Conservation (phyloP, 2,113 vertebrate genomes). For the Labeo rohita region DNA sequence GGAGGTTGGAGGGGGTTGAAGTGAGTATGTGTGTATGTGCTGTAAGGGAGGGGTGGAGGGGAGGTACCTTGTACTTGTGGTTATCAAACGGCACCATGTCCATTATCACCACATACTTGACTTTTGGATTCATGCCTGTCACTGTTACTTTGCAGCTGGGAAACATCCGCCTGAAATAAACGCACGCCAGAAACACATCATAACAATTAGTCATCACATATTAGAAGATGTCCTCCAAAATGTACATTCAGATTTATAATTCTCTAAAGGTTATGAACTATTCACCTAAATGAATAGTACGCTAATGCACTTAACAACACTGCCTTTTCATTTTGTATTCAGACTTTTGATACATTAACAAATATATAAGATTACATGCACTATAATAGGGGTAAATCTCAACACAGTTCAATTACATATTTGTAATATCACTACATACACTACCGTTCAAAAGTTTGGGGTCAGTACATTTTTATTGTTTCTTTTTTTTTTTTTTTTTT, state of each 20-base stretch:
- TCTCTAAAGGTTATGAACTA: background rate
- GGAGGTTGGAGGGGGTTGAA: background rate
- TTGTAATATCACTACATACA: background rate
- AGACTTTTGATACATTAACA: background rate
- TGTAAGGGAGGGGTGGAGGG: conserved; percentile 36
- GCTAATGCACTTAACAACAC: background rate
- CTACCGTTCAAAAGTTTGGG: too few relatives aligned
- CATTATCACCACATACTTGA: conserved; percentile 66
- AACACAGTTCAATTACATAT: background rate
- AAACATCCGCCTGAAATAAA: conserved; percentile 65
- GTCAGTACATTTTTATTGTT: too few relatives aligned
- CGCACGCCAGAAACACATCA: conserved; percentile 1
- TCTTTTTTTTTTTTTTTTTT: too few relatives aligned
- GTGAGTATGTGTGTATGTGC: background rate
- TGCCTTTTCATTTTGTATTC: background rate
- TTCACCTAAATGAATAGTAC: background rate
- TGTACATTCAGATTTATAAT: background rate
- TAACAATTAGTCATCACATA: conserved; percentile 20
- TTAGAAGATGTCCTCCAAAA: background rate
- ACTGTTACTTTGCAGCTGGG: conserved; percentile 65
- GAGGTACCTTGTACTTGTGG: conserved; percentile 65
- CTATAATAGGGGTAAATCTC: background rate
- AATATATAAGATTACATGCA: background rate
- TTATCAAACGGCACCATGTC: conserved; percentile 68
- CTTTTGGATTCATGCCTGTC: conserved; percentile 63